phyloP scores from a whole-genome alignment of 2,113 vertebrate genomes.

The Origma solitaria region DNA sequence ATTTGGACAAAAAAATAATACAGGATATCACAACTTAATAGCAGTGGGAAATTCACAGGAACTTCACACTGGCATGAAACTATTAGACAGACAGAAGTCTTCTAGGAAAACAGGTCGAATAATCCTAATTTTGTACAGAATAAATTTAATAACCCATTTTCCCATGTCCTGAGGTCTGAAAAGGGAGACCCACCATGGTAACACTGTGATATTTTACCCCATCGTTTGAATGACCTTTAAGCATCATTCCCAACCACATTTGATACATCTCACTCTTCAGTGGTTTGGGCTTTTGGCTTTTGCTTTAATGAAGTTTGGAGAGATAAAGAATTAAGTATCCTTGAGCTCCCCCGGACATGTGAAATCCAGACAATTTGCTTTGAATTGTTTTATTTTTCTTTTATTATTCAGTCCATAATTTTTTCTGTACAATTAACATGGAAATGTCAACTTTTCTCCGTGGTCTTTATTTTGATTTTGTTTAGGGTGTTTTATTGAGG shows the following conservation, averaged over 20 bases:
- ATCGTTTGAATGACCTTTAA: not conserved
- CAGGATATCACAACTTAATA: not conserved
- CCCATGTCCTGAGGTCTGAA: not conserved
- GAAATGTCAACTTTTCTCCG: not conserved
- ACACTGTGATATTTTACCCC: not conserved
- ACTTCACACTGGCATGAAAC: not conserved
- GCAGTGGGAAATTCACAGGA: not conserved
- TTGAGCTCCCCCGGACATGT: not conserved
- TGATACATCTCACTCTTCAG: not conserved
- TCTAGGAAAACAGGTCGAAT: not conserved
- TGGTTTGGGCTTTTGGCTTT: not conserved
- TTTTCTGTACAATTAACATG: not conserved
- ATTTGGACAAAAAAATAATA: not conserved
- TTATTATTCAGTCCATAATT: not conserved
- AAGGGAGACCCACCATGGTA: not conserved
- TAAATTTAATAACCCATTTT: accelerated
- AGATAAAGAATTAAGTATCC: not conserved
- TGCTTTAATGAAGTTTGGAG: not conserved
- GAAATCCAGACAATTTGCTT: not conserved
- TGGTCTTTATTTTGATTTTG: not conserved
- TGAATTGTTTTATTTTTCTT: not conserved
- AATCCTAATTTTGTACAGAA: not conserved
- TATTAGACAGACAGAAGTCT: not conserved
- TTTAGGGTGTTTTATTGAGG: not conserved
- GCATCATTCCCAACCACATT: not conserved